Conservation (phyloP, 2,888 invertebrate species). For the Tenthredo scrophulariae region DNA sequence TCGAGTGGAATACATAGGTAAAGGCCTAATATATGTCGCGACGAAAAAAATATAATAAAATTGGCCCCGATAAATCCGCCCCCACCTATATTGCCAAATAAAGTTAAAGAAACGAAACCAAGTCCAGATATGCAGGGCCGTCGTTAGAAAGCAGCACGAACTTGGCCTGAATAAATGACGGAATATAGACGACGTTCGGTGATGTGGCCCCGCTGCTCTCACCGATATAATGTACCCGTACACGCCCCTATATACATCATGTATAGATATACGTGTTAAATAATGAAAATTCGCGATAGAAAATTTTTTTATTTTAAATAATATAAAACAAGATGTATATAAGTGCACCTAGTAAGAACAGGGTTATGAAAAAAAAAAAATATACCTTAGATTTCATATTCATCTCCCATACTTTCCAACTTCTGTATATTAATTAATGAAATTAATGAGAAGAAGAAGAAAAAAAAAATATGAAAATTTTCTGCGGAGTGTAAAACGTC, state of each 20-base stretch:
- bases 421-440: too few relatives aligned
- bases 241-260: background rate
- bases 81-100: constrained; percentile 1
- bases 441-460: too few relatives aligned
- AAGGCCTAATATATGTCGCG: background rate
- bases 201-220: background rate
- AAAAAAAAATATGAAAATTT: too few relatives aligned
- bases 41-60: background rate
- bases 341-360: too few relatives aligned
- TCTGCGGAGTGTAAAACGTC: too few relatives aligned
- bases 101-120: constrained; percentile 31
- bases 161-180: constrained; percentile 50
- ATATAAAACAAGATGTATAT: too few relatives aligned
- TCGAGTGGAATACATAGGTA: background rate
- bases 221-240: background rate
- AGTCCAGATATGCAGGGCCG: constrained; percentile 26
- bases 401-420: too few relatives aligned
- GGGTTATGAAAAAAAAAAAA: too few relatives aligned
- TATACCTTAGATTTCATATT: too few relatives aligned
- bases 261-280: too few relatives aligned
- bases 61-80: background rate
- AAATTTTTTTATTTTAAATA: too few relatives aligned
- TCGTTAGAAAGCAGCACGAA: constrained; percentile 49
- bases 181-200: constrained; percentile 51
- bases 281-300: too few relatives aligned